Percentiles rank a stretch among this genome's conserved stretches.
Evolutionary conservation across 2,888 invertebrate species (phyloP).

Genomic region (Arctia plantaginis): DNA sequence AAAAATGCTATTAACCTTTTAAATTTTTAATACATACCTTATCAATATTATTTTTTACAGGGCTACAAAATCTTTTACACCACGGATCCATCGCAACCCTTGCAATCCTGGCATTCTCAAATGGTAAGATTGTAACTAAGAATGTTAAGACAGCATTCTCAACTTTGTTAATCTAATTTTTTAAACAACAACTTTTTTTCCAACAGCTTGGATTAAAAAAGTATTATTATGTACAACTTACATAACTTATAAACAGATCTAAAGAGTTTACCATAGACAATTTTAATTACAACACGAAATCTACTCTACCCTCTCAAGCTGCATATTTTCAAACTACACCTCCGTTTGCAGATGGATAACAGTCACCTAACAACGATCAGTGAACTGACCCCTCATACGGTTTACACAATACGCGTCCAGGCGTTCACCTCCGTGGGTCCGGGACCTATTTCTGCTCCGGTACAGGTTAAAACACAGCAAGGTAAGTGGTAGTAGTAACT

Average conservation of each 20-base stretch:
- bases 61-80: conserved; percentile 99
- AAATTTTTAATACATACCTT: neutral
- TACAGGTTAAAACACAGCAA: conserved; percentile 99
- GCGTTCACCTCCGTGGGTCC: conserved; percentile 98
- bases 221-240: neutral
- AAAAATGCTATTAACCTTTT: neutral
- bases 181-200: neutral
- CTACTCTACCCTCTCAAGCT: neutral
- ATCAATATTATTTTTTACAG: conserved; percentile 81
- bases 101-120: conserved; percentile 97
- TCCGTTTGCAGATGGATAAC: conserved; percentile 89
- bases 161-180: neutral
- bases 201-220: too few species aligned
- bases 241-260: neutral
- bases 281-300: neutral
- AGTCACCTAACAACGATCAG: conserved; percentile 97
- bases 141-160: neutral
- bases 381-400: conserved; percentile 95
- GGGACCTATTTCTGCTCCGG: conserved; percentile 97
- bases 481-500: conserved; percentile 83
- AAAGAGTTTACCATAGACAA: neutral
- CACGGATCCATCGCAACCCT: conserved; percentile 93
- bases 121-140: conserved; percentile 83
- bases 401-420: conserved; percentile 97
- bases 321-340: conserved; percentile 12